Base-by-base conservation (phyloP, 1,140 invertebrate species). In the Chlorops oryzae region DNA sequence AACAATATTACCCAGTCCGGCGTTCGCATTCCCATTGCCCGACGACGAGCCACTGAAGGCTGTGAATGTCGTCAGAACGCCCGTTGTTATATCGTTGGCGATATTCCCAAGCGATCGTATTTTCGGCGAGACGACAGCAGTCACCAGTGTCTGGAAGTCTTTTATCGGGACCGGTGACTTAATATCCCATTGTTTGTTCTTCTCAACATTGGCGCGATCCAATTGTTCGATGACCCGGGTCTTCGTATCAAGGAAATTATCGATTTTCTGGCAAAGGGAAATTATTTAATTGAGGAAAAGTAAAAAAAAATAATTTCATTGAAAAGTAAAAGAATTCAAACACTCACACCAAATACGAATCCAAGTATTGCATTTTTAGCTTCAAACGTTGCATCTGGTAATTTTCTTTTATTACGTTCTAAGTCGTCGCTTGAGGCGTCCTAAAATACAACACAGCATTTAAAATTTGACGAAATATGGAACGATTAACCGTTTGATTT, bases 301-400 rank as follows among this genome's bases (percentile, higher is more conserved):
- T 25, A 54, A 55, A 34, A 24, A 7, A 44, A 47, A 24, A 42
- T n/a, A 21, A 27, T 21, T 39, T 6, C 18, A 34, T 17, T n/a
- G 24, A 38, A 4, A 34, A 48, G 25, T 50, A 43, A n/a, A 52
- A 25, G 24, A 15, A 41, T n/a, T n/a, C 15, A 20, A 32, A 51
- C 74, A 82, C 81, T 86, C 80, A 87, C 86, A 66, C 84, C 83
- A 63, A 88, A 88, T 1, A 87, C 84, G 70, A 87, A 86, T 64
- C 84, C 85, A 55, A 88, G 74, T 43, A 87, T 75, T 7, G 85
- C 85, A 66, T 87, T 87, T 62, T 85, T 83, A 53, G 83, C 78
- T 56, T 83, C 84, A 54, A 82, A 81, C 62, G 83, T 84, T 54
- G 81, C 76, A 58, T 82, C 70, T 51, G 81, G 81, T 55, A 87